Percentiles rank a stretch among this genome's conserved stretches.
These are phyloP conservation scores for Platyscelio sp. DNA, from an alignment of 2,888 invertebrate genomes.

Conservation along the genomic window DNA sequence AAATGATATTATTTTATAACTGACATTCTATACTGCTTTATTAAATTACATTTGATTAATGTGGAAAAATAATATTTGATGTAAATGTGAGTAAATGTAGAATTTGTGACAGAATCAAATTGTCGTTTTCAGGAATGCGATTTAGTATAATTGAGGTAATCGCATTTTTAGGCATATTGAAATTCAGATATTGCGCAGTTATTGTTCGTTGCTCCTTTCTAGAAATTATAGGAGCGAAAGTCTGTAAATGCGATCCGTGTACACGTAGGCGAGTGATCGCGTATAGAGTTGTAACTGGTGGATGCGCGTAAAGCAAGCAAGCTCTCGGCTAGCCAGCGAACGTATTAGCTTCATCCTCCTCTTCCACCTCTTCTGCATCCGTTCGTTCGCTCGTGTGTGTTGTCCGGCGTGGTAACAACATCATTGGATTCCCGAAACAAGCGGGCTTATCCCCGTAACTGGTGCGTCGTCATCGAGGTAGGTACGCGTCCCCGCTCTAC, in stretches of 20 bases:
- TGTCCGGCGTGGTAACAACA: conserved; percentile 76
- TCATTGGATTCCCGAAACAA: conserved; percentile 80
- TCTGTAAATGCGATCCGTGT: conserved; percentile 42
- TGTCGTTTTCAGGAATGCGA: too few species aligned
- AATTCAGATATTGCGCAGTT: too few species aligned
- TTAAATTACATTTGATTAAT: too few species aligned
- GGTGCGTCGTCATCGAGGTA: conserved; percentile 75
- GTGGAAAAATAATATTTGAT: too few species aligned
- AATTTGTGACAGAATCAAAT: too few species aligned
- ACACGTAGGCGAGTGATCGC: conserved; percentile 52
- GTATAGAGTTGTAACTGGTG: conserved; percentile 69
- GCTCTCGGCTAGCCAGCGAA: conserved; percentile 65
- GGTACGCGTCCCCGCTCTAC: conserved; percentile 71
- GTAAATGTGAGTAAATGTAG: too few species aligned
- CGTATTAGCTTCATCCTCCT: conserved; percentile 73
- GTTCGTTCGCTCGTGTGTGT: conserved; percentile 67
- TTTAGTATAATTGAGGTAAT: too few species aligned
- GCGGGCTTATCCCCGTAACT: conserved; percentile 76
- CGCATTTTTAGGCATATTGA: too few species aligned
- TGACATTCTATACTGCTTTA: too few species aligned
- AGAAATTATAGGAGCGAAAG: conserved; percentile 19
- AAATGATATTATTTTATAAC: too few species aligned
- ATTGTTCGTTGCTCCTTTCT: neutral
- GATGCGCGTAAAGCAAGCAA: conserved; percentile 73
- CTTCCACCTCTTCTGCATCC: conserved; percentile 61